phyloP scores from a whole-genome alignment of 2,113 vertebrate species.

The Scalopus aquaticus region DNA sequence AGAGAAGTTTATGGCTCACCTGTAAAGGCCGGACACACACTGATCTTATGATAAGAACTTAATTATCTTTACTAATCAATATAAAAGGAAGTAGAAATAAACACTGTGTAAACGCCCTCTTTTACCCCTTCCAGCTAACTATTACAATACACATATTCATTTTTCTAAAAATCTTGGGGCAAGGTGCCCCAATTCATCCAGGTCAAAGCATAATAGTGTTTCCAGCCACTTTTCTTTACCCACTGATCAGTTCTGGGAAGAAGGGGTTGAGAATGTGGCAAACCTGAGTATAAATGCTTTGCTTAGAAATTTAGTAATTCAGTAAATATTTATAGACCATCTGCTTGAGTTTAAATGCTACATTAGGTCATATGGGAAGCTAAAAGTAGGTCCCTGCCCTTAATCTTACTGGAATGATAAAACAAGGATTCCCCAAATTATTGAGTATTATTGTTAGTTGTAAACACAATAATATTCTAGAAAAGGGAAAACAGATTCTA shows the following conservation, averaged over 20 bases:
- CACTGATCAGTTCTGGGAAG: slow-evolving; percentile 8
- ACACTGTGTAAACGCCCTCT: not conserved
- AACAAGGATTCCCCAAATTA: not conserved
- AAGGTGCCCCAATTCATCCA: not conserved
- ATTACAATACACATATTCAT: not conserved
- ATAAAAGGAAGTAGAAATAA: slow-evolving; percentile 40
- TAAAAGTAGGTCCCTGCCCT: not conserved
- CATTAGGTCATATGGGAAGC: not conserved
- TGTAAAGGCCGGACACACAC: not conserved
- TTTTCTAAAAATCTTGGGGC: not conserved
- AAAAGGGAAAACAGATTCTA: slow-evolving; percentile 20
- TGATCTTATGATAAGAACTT: not conserved
- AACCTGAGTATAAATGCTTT: not conserved
- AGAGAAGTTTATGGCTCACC: not conserved
- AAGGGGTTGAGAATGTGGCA: not conserved
- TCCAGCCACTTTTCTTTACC: not conserved
- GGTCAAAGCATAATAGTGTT: not conserved
- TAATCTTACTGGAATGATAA: not conserved
- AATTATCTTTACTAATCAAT: slow-evolving; percentile 29
- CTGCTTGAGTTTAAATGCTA: not conserved
- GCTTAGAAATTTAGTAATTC: slow-evolving; percentile 27
- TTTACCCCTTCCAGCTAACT: not conserved
- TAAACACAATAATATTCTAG: not conserved
- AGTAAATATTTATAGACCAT: not conserved
- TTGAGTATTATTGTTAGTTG: not conserved